Evolutionary conservation across 2,113 vertebrate species (phyloP).

Genomic region (Corythoichthys haematopterus): DNA sequence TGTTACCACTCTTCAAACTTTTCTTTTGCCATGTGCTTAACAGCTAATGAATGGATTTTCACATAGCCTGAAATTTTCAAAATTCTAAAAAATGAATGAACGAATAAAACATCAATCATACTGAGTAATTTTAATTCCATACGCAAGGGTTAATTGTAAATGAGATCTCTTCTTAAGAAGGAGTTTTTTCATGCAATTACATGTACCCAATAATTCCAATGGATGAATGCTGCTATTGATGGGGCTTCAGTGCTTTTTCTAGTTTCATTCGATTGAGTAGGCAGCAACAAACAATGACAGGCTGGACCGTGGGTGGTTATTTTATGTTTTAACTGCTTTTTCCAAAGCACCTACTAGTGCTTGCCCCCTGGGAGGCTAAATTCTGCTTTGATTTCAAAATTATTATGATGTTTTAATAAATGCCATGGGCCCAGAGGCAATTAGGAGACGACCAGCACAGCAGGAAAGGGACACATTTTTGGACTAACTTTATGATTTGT

Average conservation of each 20-base stretch:
- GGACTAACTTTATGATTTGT: not conserved
- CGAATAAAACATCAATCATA: not conserved
- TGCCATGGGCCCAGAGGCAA: constrained; percentile 4
- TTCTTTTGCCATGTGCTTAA: not conserved
- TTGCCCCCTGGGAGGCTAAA: constrained; percentile 4
- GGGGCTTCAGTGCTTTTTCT: constrained; percentile 6
- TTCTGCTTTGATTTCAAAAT: constrained; percentile 3
- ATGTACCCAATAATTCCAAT: too few species aligned
- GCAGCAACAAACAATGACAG: constrained; percentile 16
- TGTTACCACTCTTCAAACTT: not conserved
- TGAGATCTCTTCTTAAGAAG: not conserved
- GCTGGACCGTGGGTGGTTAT: constrained; percentile 21
- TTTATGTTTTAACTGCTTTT: constrained; percentile 30
- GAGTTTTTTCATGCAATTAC: not conserved
- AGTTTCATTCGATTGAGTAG: constrained; percentile 16
- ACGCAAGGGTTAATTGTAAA: not conserved
- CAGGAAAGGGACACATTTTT: not conserved
- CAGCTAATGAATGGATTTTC: not conserved
- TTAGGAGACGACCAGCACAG: not conserved
- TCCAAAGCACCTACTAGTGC: constrained; percentile 4
- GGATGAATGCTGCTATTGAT: not conserved
- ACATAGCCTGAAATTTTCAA: not conserved
- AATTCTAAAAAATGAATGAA: not conserved
- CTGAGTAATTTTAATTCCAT: not conserved
- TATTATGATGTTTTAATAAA: constrained; percentile 15